Evolutionary conservation across 2,888 invertebrate species (phyloP).

Genomic region (Nycteola revayana): DNA sequence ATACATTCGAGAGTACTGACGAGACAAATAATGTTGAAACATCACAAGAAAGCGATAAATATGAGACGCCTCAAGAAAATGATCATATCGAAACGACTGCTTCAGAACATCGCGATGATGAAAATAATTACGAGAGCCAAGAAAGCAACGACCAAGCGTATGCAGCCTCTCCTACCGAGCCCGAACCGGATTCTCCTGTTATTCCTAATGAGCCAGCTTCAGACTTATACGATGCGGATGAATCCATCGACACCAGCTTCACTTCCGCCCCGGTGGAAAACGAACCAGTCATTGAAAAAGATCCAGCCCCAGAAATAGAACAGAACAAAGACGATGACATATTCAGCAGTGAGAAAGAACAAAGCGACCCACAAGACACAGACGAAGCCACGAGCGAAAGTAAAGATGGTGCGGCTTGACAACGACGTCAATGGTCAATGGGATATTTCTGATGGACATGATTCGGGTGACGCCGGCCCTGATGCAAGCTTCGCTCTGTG

Average conservation of each 20-base stretch:
- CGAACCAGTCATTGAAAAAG: conserved; percentile 23
- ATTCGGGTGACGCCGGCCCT: conserved; percentile 65
- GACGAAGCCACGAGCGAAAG: conserved; percentile 28
- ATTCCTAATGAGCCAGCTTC: conserved; percentile 9
- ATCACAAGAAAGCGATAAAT: background rate
- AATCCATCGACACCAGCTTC: conserved; percentile 59
- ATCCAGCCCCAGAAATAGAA: conserved; percentile 4
- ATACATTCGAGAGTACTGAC: background rate
- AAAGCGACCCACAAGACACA: conserved; percentile 12
- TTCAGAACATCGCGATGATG: no score
- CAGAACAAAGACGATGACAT: conserved; percentile 41
- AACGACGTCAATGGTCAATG: conserved; percentile 49
- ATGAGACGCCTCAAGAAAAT: background rate
- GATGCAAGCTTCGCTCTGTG: conserved; percentile 8
- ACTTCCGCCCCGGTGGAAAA: conserved; percentile 17
- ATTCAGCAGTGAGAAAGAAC: conserved; percentile 35
- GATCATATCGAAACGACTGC: background rate
- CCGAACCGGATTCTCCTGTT: conserved; percentile 4
- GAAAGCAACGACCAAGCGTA: no score
- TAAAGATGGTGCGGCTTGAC: conserved; percentile 60
- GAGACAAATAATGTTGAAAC: background rate
- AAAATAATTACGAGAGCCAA: no score
- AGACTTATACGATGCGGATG: conserved; percentile 55
- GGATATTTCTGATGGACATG: conserved; percentile 73
- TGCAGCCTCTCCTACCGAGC: background rate